Conservation (phyloP, 2,113 vertebrate genomes). For the Felis catus region F.catus_Fca126_mat1.0 CM031424.1:94572001-94572500, state of each 20-base stretch:
- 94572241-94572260: accelerated
- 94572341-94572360: conserved; percentile 74
- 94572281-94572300: accelerated
- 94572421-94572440: conserved; percentile 76
- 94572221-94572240: conserved; percentile 72
- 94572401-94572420: conserved; percentile 64
- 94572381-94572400: conserved; percentile 79
- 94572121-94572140: accelerated
- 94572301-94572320: conserved; percentile 44
- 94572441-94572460: neutral
- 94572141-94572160: neutral
- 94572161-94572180: conserved; percentile 6
- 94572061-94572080: accelerated
- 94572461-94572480: neutral
- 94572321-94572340: conserved; percentile 53
- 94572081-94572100: neutral
- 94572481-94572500: neutral
- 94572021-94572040: accelerated
- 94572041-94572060: accelerated
- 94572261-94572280: conserved; percentile 62
- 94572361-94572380: conserved; percentile 74
- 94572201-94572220: conserved; percentile 74
- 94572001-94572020: too few relatives aligned
- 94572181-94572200: conserved; percentile 59
- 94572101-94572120: accelerated